These are phyloP conservation scores for Listrodromus nycthemerus DNA, from an alignment of 2,888 invertebrate species.

Conservation along the genomic window DNA sequence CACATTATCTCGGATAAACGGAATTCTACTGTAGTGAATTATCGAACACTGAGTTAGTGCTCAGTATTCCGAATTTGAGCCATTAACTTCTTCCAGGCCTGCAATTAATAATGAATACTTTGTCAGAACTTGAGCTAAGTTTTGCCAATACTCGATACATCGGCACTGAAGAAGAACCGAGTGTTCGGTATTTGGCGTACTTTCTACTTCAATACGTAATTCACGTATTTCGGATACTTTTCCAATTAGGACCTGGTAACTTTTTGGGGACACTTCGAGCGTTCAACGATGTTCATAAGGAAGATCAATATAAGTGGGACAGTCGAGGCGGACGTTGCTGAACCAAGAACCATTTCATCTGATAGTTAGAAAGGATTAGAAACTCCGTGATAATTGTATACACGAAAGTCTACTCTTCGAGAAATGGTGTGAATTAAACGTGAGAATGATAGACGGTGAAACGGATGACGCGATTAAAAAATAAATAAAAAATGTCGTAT, in stretches of 20 bases:
- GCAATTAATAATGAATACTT: too few species aligned
- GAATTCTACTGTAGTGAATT: too few species aligned
- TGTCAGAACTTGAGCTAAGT: too few species aligned
- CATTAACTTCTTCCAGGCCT: too few species aligned
- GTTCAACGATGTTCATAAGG: background rate
- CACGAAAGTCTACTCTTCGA: conserved; percentile 74
- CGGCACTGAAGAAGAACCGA: too few species aligned
- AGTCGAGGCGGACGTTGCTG: background rate
- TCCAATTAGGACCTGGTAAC: background rate
- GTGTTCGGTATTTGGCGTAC: too few species aligned
- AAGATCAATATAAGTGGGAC: background rate
- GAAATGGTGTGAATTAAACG: conserved; percentile 60
- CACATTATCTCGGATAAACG: too few species aligned
- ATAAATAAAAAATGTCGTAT: conserved; percentile 1
- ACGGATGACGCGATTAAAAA: conserved; percentile 65
- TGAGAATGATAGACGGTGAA: conserved; percentile 58
- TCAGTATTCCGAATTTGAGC: too few species aligned
- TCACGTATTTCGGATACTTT: too few species aligned
- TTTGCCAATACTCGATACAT: too few species aligned
- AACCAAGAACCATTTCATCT: background rate
- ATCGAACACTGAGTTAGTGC: too few species aligned
- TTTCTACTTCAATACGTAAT: too few species aligned
- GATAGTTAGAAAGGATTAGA: background rate
- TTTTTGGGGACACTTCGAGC: background rate
- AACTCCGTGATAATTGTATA: conserved; percentile 51